phyloP scores from a whole-genome alignment of 2,888 invertebrate species.

The Andrena trimmerana region DNA sequence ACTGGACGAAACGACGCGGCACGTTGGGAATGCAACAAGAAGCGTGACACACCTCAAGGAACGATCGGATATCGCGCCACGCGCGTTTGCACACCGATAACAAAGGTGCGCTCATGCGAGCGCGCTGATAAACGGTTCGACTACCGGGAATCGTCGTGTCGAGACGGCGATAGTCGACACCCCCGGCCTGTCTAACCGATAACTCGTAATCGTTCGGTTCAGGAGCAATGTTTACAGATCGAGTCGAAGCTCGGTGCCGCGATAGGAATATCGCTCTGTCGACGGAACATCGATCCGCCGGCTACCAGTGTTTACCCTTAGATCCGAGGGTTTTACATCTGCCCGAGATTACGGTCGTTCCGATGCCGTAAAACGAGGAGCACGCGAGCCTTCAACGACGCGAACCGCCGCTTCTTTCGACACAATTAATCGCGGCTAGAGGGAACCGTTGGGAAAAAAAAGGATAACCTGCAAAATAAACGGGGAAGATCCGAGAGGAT shows the following conservation, averaged over 20 bases:
- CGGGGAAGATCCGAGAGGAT: neutral
- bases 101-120: conserved; percentile 60
- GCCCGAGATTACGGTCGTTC: conserved; percentile 33
- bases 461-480: neutral
- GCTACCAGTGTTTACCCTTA: conserved; percentile 40
- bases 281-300: conserved; percentile 37
- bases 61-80: conserved; percentile 65
- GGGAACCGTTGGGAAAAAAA: neutral
- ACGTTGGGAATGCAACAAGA: conserved; percentile 46
- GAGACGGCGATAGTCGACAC: conserved; percentile 63
- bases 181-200: conserved; percentile 54
- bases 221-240: conserved; percentile 53
- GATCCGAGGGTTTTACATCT: conserved; percentile 19
- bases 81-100: conserved; percentile 69
- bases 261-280: conserved; percentile 37
- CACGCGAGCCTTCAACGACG: neutral
- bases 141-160: conserved; percentile 67
- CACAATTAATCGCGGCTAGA: neutral
- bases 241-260: neutral
- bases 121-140: conserved; percentile 63
- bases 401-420: neutral
- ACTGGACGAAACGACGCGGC: neutral
- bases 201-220: conserved; percentile 58
- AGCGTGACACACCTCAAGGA: conserved; percentile 49
- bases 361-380: neutral